phyloP scores from a whole-genome alignment of 2,113 vertebrate species.

The Pongo pygmaeus region DNA sequence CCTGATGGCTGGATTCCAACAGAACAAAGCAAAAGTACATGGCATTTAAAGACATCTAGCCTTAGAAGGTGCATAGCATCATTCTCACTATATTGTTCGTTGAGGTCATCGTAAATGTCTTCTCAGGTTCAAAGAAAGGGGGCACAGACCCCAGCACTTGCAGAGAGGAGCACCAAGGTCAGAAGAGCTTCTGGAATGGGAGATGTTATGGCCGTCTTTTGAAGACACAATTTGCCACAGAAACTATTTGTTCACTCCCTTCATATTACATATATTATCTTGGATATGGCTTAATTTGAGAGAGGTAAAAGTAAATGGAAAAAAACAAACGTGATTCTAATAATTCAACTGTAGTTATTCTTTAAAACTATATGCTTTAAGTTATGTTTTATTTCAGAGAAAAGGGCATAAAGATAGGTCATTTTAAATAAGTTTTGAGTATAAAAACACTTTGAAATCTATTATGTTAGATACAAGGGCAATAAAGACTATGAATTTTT shows the following conservation, averaged over 20 bases:
- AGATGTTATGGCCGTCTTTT: too few relatives aligned
- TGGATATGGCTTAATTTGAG: not conserved
- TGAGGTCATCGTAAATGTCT: not conserved
- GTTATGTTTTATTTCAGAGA: slow-evolving; percentile 29
- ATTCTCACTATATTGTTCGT: not conserved
- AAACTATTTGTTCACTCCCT: not conserved
- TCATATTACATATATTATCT: not conserved
- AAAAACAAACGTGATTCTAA: not conserved
- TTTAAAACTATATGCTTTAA: not conserved
- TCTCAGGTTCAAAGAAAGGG: not conserved
- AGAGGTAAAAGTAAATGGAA: not conserved
- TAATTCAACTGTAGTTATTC: not conserved
- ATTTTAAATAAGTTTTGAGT: not conserved
- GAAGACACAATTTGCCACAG: not conserved
- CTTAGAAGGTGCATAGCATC: not conserved
- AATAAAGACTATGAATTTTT: not conserved
- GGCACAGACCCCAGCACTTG: not conserved
- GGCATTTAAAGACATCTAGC: not conserved
- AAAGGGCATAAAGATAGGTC: not conserved
- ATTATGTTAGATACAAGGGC: not conserved
- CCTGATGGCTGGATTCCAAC: not conserved
- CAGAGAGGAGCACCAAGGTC: not conserved
- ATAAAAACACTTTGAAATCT: not conserved
- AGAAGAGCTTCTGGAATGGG: not conserved
- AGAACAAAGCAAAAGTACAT: not conserved